These are phyloP conservation scores for Scaptomyza polygonia DNA, from an alignment of 2,888 invertebrate species.

Conservation along the genomic window DNA sequence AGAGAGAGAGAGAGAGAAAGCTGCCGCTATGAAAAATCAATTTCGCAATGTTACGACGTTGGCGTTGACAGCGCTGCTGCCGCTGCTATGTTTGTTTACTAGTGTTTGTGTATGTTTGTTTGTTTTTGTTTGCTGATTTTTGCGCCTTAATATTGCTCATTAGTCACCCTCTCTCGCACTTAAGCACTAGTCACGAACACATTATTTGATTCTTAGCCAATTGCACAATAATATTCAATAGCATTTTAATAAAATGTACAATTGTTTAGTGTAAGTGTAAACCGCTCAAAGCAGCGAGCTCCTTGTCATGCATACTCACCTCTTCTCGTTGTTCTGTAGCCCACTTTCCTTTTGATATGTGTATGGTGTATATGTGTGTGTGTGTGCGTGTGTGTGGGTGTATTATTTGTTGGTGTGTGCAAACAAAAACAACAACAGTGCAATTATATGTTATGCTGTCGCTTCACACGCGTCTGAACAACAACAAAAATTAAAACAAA, in stretches of 20 bases:
- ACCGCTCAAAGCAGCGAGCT: slow-evolving; percentile 17
- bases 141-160: slow-evolving; percentile 48
- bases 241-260: slow-evolving; percentile 7
- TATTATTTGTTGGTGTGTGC: slow-evolving; percentile 13
- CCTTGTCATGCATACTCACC: slow-evolving; percentile 41
- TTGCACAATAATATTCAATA: slow-evolving; percentile 25
- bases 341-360: slow-evolving; percentile 55
- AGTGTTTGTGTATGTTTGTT: slow-evolving; percentile 27
- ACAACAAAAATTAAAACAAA: slow-evolving; percentile 44
- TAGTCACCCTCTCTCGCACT: slow-evolving; percentile 28
- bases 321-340: slow-evolving; percentile 48
- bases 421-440: slow-evolving; percentile 23
- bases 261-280: slow-evolving; percentile 5
- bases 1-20: slow-evolving; percentile 27
- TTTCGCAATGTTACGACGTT: slow-evolving; percentile 77
- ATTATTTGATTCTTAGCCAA: slow-evolving; percentile 24
- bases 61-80: slow-evolving; percentile 34
- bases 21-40: slow-evolving; percentile 79
- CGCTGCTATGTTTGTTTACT: slow-evolving; percentile 45
- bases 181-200: slow-evolving; percentile 5
- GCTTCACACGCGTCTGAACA: slow-evolving; percentile 19
- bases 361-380: slow-evolving; percentile 22
- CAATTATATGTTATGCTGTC: slow-evolving; percentile 12
- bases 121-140: slow-evolving; percentile 34
- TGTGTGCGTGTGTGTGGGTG: slow-evolving; percentile 16